Evolutionary conservation across 2,888 invertebrate species (phyloP), one percentile per base, ranked within the genome.

Genomic region (Unio delphinus): DNA sequence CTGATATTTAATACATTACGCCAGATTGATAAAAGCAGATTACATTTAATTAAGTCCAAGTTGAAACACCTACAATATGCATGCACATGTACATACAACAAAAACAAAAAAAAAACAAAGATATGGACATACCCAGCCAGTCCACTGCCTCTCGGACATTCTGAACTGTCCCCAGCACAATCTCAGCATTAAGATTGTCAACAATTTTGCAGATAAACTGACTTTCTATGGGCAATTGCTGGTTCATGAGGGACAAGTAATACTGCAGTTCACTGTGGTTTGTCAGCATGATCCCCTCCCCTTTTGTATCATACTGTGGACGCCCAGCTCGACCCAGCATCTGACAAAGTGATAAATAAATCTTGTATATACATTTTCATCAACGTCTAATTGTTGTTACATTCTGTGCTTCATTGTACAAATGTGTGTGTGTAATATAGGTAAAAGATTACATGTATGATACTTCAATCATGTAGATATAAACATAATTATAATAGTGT

Each of bases 201-300:
- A 99, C 95, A 86, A 99, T 91, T 89, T 96, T 97, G 55, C 94
- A 92, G 30, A 99, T 93, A 85, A 99, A 92, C 91, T 99, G 99
- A 0, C 97, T 97, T 90, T 99, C 99, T 67, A 99, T 97, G 0
- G 99, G 99, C 78, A 99, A 91, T 89, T 99, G 99, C 89, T 99
- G 99, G 91, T 99, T 99, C 78, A 99, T 92, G 23, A 99, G 92
- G 0, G 98, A 99, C 30, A 99, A 92, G 91, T 99, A 99, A 91
- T 98, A 99, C 86, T 99, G 98, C 15, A 99, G 93, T 90, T 99
- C 99, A 75, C 96, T 96, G 91, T 99, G 99, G 90, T 99, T 99
- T 0, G 99, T 99, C 67, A 99, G 98, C 56, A 99, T 92, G 85
- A 99, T 98, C 70, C 99, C 92, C 90, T 96, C 96, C 72, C 97